Evolutionary conservation across 2,113 vertebrate genomes (phyloP), one percentile per base, ranked within the genome.

Genomic region (Ovibos moschatus): DNA sequence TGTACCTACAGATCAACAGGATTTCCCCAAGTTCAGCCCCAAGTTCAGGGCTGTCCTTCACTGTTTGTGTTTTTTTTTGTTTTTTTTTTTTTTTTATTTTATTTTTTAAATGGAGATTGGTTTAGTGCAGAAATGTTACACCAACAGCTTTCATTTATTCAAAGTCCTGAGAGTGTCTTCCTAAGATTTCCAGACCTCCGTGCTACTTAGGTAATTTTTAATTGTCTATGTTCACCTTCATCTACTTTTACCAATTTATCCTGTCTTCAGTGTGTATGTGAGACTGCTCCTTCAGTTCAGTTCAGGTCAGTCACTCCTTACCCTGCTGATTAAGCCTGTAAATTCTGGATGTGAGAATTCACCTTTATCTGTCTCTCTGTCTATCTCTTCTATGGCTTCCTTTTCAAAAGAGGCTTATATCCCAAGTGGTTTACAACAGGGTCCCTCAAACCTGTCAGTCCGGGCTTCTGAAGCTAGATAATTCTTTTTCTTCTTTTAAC

Each of bases 281-380:
- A 50, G 85, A 64, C 30, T 7, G 28, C 78, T 36, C 83, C 16
- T 55, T 50, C 50, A 50, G 50, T 4, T 50, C 50, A 50, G 50
- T 50, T 13, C 13, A 50, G 50, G 50, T 13, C 50, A 50, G 50
- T 50, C 50, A 12, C 47, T 47, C 83, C 55, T 71, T 17, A 23
- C 5, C 45, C 25, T 16, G 30, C 28, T 5, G 0, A 1, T 57
- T 19, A 15, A 33, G 10, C 23, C 15, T 10, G 2, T 47, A 6
- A 5, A 36, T 55, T 89, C 17, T 4, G 8, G 4, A 17, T 40
- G 7, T 1, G 28, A 30, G 12, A 12, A 36, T 7, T 64, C 36
- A 36, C 25, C 33, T 78, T 8, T 4, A 40, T 33, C 45, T 7
- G 33, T 58, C 4, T 60, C n/a, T 33, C 30, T 14, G 9, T 14